Conservation (phyloP, 1,140 invertebrate genomes). For the Micrasema minimum region DNA sequence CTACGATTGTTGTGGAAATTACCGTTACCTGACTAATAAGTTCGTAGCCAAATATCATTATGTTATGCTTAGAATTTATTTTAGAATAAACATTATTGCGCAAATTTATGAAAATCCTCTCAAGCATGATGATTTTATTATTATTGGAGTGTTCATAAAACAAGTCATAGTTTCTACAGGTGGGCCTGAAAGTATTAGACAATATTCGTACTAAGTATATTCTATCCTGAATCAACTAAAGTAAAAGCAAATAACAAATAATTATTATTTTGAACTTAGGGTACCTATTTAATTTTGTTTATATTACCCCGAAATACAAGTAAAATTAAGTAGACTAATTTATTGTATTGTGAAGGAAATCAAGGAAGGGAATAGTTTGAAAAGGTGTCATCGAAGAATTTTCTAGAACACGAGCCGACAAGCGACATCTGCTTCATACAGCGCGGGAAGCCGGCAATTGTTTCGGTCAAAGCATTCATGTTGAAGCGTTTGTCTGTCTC, state of each 20-base stretch:
- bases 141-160: constrained; percentile 8
- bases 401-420: constrained; percentile 50
- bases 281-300: too few species aligned
- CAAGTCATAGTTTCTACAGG: constrained; percentile 23
- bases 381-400: constrained; percentile 51
- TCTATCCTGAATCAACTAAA: too few species aligned
- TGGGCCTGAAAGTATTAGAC: constrained; percentile 31
- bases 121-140: constrained; percentile 20
- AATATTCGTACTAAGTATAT: too few species aligned
- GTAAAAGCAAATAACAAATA: too few species aligned
- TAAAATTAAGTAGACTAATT: too few species aligned
- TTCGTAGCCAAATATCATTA: not conserved
- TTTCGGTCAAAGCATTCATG: constrained; percentile 27
- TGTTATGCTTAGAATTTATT: not conserved
- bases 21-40: too few species aligned
- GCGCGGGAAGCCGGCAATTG: constrained; percentile 48
- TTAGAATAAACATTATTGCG: constrained; percentile 9
- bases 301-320: too few species aligned
- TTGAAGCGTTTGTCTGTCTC: constrained; percentile 52
- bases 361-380: not conserved
- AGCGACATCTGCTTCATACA: constrained; percentile 49
- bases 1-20: too few species aligned
- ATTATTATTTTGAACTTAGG: too few species aligned
- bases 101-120: constrained; percentile 8
- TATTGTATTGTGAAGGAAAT: too few species aligned